Percentiles rank a stretch among this genome's conserved stretches.
Conservation (phyloP, 2,797 vertebrate genomes). For the Lutjanus argentimaculatus region DNA sequence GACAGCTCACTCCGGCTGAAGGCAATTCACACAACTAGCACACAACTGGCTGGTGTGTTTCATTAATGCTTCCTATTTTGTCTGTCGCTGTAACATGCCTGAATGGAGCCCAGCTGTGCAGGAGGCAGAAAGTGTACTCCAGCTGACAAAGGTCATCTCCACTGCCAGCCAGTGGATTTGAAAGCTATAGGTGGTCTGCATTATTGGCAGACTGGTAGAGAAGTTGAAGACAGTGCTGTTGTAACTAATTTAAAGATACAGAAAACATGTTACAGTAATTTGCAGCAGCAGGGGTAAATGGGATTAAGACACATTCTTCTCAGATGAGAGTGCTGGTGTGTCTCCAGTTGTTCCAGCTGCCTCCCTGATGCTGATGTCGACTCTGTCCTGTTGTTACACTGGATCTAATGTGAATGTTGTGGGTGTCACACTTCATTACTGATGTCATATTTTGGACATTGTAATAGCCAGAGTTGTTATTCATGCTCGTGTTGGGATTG, state of each 20-base stretch:
- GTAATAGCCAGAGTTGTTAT: conserved; percentile 41
- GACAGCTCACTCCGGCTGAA: conserved; percentile 18
- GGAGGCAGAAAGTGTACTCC: not conserved
- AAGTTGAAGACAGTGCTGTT: conserved; percentile 8
- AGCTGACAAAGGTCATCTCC: conserved; percentile 11
- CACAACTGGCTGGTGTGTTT: conserved; percentile 39
- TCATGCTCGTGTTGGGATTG: conserved; percentile 41
- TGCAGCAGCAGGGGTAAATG: conserved; percentile 24
- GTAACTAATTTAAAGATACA: conserved; percentile 3
- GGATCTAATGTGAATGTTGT: conserved; percentile 43
- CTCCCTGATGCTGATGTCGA: conserved; percentile 33
- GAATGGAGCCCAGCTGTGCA: conserved; percentile 48
- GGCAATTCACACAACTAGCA: conserved; percentile 11
- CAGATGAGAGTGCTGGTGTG: conserved; percentile 49
- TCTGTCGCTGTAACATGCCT: conserved; percentile 26
- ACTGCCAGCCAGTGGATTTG: conserved; percentile 1
- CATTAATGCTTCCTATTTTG: conserved; percentile 37
- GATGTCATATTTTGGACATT: conserved; percentile 54
- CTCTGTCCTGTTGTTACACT: conserved; percentile 28
- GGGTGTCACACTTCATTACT: conserved; percentile 64
- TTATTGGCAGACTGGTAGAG: conserved; percentile 8
- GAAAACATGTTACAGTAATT: conserved; percentile 40
- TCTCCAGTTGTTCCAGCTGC: conserved; percentile 69
- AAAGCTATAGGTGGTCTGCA: conserved; percentile 6
- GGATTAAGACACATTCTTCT: conserved; percentile 58